Evolutionary conservation across 2,888 invertebrate species (phyloP).

Genomic region (Xiphydria camelus): DNA sequence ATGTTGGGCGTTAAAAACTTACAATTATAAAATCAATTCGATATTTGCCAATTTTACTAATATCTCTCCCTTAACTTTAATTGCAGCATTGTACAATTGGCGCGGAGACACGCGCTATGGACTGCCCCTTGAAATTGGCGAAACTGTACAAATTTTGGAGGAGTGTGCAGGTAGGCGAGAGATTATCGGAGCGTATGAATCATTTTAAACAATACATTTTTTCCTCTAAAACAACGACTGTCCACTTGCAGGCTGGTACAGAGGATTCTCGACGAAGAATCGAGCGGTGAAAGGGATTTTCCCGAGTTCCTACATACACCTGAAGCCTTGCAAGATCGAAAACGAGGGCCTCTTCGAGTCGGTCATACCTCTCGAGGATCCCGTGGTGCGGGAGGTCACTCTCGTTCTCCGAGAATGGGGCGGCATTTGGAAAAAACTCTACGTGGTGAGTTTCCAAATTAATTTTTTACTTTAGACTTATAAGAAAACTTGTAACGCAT

Average conservation of each 20-base stretch:
- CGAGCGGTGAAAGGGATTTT: constrained; percentile 73
- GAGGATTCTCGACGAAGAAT: constrained; percentile 82
- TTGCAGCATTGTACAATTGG: constrained; percentile 90
- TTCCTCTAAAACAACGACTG: constrained; percentile 10
- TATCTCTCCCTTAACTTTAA: constrained; percentile 41
- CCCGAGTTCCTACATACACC: constrained; percentile 78
- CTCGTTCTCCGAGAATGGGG: constrained; percentile 93
- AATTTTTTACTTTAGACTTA: too few species aligned
- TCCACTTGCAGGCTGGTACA: constrained; percentile 73
- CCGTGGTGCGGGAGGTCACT: constrained; percentile 88
- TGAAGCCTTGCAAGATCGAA: constrained; percentile 78
- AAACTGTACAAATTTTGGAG: constrained; percentile 88
- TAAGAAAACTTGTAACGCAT: too few species aligned
- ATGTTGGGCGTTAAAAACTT: too few species aligned
- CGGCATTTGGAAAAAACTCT: constrained; percentile 87
- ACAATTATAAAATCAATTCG: too few species aligned
- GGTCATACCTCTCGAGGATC: constrained; percentile 78
- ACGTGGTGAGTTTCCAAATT: constrained; percentile 73
- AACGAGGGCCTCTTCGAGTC: constrained; percentile 78
- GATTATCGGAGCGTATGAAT: background rate
- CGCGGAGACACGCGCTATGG: constrained; percentile 80
- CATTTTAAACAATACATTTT: constrained; percentile 5
- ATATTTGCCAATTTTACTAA: constrained; percentile 54
- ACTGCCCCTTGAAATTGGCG: constrained; percentile 85
- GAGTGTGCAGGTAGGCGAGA: constrained; percentile 74